A percentile compares a stretch with the other conserved stretches of the same genome.
Conservation (phyloP, 2,797 vertebrate species). For the Anguilla anguilla region DNA sequence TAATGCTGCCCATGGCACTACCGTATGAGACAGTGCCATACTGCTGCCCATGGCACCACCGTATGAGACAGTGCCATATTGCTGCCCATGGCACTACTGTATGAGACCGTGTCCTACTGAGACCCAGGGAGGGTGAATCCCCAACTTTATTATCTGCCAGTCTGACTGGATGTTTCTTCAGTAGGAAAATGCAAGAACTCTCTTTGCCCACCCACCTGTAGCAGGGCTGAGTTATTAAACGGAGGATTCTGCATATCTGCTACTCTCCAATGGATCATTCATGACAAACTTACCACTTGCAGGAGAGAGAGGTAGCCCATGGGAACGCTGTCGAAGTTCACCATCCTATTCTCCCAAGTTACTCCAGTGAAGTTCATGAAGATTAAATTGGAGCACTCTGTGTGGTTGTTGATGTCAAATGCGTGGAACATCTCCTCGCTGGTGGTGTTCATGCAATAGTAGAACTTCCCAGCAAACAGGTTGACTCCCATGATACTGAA, state of each 20-base stretch:
- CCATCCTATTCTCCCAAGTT: slow-evolving; percentile 86
- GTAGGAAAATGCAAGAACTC: no score
- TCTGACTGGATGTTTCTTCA: no score
- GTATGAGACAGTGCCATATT: no score
- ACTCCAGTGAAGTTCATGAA: slow-evolving; percentile 60
- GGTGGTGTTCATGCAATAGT: slow-evolving; percentile 84
- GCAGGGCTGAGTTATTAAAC: no score
- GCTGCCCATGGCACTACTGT: no score
- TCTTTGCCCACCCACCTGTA: no score
- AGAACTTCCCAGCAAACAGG: slow-evolving; percentile 92
- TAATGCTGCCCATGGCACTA: no score
- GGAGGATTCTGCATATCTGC: background rate
- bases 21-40: no score
- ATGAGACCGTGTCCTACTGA: no score
- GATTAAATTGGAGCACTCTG: slow-evolving; percentile 73
- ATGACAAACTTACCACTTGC: slow-evolving; percentile 85
- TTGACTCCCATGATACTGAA: slow-evolving; percentile 98
- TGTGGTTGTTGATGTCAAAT: slow-evolving; percentile 77
- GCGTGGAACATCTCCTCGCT: slow-evolving; percentile 59
- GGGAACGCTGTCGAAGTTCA: slow-evolving; percentile 92
- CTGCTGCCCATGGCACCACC: no score
- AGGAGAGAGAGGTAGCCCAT: slow-evolving; percentile 91
- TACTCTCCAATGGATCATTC: background rate
- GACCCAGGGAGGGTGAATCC: no score
- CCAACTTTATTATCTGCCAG: no score